These are phyloP conservation scores for Tiaroga cobitis DNA, from an alignment of 2,797 vertebrate genomes.

Conservation along the genomic window DNA sequence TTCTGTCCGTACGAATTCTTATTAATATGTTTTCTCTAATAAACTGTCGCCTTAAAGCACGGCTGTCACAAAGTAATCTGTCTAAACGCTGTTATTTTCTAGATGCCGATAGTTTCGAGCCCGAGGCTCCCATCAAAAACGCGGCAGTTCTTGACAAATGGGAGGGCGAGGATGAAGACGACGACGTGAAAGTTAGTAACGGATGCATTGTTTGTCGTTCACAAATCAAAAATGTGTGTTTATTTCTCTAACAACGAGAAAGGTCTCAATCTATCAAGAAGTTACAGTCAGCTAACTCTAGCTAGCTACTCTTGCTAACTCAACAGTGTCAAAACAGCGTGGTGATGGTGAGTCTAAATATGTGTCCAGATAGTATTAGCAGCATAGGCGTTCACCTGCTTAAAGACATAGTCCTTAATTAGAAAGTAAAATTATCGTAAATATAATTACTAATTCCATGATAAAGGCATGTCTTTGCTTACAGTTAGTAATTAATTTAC, in stretches of 20 bases:
- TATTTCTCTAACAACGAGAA: neutral
- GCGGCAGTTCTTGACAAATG: conserved; percentile 74
- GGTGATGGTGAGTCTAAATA: neutral
- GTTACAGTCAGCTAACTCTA: neutral
- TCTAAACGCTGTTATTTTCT: neutral
- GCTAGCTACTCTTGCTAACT: conserved; percentile 32
- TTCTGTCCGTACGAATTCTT: neutral
- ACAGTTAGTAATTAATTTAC: neutral
- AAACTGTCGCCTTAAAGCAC: neutral
- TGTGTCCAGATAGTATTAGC: neutral
- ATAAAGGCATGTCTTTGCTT: neutral
- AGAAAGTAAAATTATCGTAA: neutral
- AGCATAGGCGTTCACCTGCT: neutral
- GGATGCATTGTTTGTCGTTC: neutral
- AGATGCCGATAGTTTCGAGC: conserved; percentile 82
- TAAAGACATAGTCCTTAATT: neutral
- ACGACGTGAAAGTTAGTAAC: conserved; percentile 80
- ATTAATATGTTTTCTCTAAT: neutral
- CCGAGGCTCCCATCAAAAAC: conserved; percentile 74
- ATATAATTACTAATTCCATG: neutral
- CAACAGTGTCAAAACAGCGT: conserved; percentile 18
- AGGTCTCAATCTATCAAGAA: neutral
- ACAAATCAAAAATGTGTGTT: neutral
- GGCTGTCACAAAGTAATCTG: neutral
- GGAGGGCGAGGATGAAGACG: conserved; percentile 82